These are phyloP conservation scores for Manis javanica DNA, from an alignment of 2,797 vertebrate genomes.

Conservation along the genomic window DNA sequence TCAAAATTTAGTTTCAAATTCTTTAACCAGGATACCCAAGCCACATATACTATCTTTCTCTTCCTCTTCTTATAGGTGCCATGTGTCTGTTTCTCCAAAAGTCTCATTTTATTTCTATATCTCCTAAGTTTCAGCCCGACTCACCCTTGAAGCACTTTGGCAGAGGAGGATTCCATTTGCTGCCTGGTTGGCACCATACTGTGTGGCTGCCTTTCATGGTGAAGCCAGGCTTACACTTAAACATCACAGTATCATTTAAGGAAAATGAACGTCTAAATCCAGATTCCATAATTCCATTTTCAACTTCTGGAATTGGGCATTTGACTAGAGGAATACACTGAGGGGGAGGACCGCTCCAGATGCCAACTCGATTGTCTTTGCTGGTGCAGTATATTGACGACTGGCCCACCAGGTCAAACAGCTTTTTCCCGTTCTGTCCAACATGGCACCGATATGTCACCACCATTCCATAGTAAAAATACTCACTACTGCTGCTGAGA, in stretches of 20 bases:
- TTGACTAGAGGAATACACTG: constrained; percentile 51
- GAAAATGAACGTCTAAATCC: constrained; percentile 53
- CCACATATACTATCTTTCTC: not conserved
- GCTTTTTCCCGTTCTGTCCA: constrained; percentile 54
- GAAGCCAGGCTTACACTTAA: constrained; percentile 80
- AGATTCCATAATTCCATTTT: constrained; percentile 68
- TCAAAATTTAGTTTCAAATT: constrained; percentile 31
- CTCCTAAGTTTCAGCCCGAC: constrained; percentile 14
- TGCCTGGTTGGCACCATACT: constrained; percentile 70
- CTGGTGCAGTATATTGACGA: constrained; percentile 83
- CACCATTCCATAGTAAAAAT: constrained; percentile 76
- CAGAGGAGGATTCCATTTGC: constrained; percentile 77
- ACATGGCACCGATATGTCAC: constrained; percentile 73
- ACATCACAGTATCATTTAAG: constrained; percentile 69
- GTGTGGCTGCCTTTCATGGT: constrained; percentile 66
- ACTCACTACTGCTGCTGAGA: not conserved
- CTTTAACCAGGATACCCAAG: not conserved
- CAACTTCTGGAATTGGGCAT: constrained; percentile 73
- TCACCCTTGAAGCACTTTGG: constrained; percentile 80
- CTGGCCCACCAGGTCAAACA: constrained; percentile 72
- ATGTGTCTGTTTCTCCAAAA: not conserved
- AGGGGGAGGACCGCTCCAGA: constrained; percentile 77
- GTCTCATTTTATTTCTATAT: constrained; percentile 15
- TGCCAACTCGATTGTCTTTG: constrained; percentile 63
- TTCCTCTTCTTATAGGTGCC: not conserved